Conservation (phyloP, 2,113 vertebrate genomes). For the Typhlomys cinereus region DNA sequence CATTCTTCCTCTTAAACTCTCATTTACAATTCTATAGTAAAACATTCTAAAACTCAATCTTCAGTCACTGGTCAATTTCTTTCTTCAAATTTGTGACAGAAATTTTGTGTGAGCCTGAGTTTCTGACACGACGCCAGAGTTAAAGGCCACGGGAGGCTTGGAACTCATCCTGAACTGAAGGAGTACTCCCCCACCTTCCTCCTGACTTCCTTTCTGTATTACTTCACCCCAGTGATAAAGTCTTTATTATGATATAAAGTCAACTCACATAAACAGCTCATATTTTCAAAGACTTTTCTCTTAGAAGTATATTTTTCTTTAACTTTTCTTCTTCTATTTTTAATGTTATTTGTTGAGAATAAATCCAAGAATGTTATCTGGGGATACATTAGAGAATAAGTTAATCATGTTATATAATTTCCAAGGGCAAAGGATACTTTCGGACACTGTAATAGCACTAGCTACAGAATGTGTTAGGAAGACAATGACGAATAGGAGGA, state of each 20-base stretch:
- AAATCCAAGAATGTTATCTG: not conserved
- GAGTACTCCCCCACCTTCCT: not conserved
- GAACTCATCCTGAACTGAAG: no score
- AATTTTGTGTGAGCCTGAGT: no score
- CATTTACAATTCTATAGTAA: no score
- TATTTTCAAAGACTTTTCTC: not conserved
- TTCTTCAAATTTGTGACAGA: no score
- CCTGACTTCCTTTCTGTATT: slow-evolving; percentile 33
- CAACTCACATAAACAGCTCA: not conserved
- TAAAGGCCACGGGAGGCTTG: no score
- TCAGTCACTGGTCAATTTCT: no score
- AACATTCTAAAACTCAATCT: no score
- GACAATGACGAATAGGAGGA: slow-evolving; percentile 16
- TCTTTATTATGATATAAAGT: slow-evolving; percentile 8
- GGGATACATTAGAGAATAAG: slow-evolving; percentile 22
- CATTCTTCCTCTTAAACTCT: no score
- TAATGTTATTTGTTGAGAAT: slow-evolving; percentile 28
- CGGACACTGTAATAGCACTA: not conserved
- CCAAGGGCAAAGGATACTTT: slow-evolving; percentile 2
- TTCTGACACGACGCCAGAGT: no score
- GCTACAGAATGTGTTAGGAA: slow-evolving; percentile 34
- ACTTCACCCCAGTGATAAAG: not conserved
- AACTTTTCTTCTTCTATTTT: not conserved
- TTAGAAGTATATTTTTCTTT: slow-evolving; percentile 8
- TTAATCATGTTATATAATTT: not conserved